Conservation (phyloP, 2,888 invertebrate genomes). For the Idaea straminata region DNA sequence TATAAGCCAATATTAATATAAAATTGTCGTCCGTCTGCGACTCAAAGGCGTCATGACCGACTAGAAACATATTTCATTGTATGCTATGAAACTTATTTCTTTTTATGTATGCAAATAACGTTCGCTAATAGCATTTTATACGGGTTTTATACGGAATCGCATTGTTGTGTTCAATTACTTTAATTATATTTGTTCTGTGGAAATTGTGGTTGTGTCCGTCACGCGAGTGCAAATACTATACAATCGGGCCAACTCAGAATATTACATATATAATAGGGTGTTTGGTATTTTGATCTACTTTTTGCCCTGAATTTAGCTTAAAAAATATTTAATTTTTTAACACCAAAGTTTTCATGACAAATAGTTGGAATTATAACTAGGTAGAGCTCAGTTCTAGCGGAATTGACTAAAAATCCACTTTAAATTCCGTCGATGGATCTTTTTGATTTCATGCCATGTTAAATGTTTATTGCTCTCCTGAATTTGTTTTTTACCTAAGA, state of each 20-base stretch:
- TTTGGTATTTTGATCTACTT: neutral
- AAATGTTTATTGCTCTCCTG: too few relatives aligned
- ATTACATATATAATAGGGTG: slow-evolving; percentile 6
- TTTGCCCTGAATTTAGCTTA: neutral
- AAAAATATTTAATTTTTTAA: too few relatives aligned
- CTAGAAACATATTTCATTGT: slow-evolving; percentile 3
- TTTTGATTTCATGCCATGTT: too few relatives aligned
- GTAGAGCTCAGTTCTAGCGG: too few relatives aligned
- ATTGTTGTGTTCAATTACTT: slow-evolving; percentile 28
- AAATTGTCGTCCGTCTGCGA: neutral
- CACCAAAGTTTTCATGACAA: too few relatives aligned
- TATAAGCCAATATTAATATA: too few relatives aligned
- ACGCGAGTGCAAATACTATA: slow-evolving; percentile 9
- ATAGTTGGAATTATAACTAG: too few relatives aligned
- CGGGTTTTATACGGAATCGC: slow-evolving; percentile 11
- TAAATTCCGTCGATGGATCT: too few relatives aligned
- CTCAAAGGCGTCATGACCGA: neutral
- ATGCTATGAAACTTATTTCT: slow-evolving; percentile 18
- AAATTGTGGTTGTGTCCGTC: slow-evolving; percentile 15
- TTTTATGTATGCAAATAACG: slow-evolving; percentile 48
- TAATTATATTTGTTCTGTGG: slow-evolving; percentile 34
- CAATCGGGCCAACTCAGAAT: neutral
- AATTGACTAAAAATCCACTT: too few relatives aligned
- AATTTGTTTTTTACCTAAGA: neutral
- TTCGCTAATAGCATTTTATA: slow-evolving; percentile 21